Base-by-base conservation (phyloP, 2,113 vertebrate genomes). In the Montifringilla adamsi region DNA sequence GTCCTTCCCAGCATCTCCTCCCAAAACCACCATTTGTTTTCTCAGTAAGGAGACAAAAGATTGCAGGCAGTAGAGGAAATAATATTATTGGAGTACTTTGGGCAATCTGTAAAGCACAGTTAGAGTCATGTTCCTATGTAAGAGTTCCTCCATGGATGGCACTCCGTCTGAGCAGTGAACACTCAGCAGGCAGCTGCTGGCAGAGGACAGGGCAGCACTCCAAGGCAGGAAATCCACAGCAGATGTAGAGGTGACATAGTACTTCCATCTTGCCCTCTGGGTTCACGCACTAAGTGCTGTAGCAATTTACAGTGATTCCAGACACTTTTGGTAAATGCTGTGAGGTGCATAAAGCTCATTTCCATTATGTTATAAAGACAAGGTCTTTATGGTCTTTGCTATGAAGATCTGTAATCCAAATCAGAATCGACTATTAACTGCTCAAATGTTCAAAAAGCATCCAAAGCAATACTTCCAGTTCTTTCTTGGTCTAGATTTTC, bases 121-220 rank as follows among this genome's bases (percentile, higher is more conserved):
- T 73, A 20, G 68, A 90, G 63, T 15, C 1, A 6, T 3, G 12
- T 18, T 88, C 46, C 56, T 27, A 0, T 7, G 30, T 1, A 33
- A 49, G 23, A 15, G 55, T 15, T 49, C 68, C 53, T 14, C 1
- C 4, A 0, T 0, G 18, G 66, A 15, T 19, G 16, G 33, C 21
- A 13, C 23, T 60, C 62, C 24, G 11, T 1, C 7, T 3, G 28
- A 73, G 75, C 58, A n/a, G 49, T 6, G 50, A 78, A 46, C 64
- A 33, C 0, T 1, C 2, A 2, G 60, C 56, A 44, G 43, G 52
- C 70, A 75, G 30, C 1, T 10, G 43, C 2, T 13, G 33, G 28
- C 73, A 58, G 27, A 15, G 58, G 50, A 44, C 69, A n/a, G 59
- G 82, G 49, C 87, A 58, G 78, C 50, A n/a, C 33, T 24, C 53